Conservation (phyloP, 2,888 invertebrate species). For the Cosmorhoe ocellata region DNA sequence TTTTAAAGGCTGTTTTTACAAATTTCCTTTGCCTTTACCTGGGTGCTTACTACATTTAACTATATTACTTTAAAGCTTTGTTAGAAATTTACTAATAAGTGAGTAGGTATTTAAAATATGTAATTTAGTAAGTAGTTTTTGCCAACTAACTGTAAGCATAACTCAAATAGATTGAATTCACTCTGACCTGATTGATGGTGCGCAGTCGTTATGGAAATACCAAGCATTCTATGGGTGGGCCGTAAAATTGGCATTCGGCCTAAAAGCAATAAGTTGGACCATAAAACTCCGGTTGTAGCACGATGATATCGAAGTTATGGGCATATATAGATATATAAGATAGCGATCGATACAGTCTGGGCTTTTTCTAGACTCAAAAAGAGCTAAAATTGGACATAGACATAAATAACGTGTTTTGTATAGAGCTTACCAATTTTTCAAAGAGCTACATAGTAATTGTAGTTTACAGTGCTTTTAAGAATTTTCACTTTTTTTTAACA, state of each 20-base stretch:
- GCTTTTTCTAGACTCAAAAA: background rate
- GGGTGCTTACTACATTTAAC: no score
- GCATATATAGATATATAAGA: background rate
- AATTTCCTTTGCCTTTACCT: no score
- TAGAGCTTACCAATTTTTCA: no score
- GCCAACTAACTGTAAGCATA: background rate
- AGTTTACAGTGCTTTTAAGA: no score
- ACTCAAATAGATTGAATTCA: slow-evolving; percentile 8
- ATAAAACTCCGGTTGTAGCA: slow-evolving; percentile 36
- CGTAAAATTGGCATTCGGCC: slow-evolving; percentile 47
- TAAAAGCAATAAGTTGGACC: slow-evolving; percentile 41
- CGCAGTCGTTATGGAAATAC: slow-evolving; percentile 30
- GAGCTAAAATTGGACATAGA: no score
- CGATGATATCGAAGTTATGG: slow-evolving; percentile 23
- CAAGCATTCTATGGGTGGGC: slow-evolving; percentile 25
- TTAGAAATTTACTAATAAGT: no score
- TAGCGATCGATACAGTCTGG: background rate
- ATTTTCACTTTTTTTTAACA: no score
- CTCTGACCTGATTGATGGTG: slow-evolving; percentile 14
- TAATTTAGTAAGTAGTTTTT: background rate
- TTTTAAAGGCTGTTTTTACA: background rate
- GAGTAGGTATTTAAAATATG: no score
- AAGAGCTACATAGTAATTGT: no score
- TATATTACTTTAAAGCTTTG: no score
- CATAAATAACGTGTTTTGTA: no score